phyloP scores from a whole-genome alignment of 2,797 vertebrate genomes.

The Euphonia xanthogaster region DNA sequence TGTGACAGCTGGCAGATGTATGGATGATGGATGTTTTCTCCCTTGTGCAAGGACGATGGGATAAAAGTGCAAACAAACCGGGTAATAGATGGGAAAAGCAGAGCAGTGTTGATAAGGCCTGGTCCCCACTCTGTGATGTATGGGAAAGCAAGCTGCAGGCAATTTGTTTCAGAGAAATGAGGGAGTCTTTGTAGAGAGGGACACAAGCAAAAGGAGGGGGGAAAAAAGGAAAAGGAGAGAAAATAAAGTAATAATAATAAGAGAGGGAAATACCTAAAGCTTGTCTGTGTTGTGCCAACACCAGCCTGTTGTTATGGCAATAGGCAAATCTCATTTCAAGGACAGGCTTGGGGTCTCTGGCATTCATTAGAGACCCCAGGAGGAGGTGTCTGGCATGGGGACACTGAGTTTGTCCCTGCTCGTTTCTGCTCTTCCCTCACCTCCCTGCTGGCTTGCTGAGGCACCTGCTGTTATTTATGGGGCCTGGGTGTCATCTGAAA shows the following conservation, averaged over 20 bases:
- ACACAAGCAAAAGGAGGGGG: not conserved
- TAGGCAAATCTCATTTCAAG: not conserved
- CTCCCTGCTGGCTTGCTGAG: not conserved
- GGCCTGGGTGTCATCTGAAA: rapidly evolving
- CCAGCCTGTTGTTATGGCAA: not conserved
- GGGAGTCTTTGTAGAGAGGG: slow-evolving; percentile 66
- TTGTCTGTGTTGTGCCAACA: not conserved
- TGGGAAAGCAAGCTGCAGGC: slow-evolving; percentile 84
- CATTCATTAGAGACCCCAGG: not conserved
- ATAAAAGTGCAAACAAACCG: slow-evolving; percentile 96
- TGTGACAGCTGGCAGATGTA: slow-evolving; percentile 80
- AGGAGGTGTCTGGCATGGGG: not conserved
- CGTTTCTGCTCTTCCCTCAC: not conserved
- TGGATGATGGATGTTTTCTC: slow-evolving; percentile 90
- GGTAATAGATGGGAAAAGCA: slow-evolving; percentile 92
- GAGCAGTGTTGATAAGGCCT: slow-evolving; percentile 84
- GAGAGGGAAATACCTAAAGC: not conserved
- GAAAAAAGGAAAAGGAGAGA: not conserved
- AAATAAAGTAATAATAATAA: slow-evolving; percentile 31
- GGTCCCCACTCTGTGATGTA: slow-evolving; percentile 87
- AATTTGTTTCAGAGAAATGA: slow-evolving; percentile 95
- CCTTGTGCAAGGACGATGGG: slow-evolving; percentile 90
- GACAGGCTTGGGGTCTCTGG: not conserved
- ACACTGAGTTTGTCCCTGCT: not conserved
- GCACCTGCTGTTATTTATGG: not conserved